Evolutionary conservation across 2,113 vertebrate species (phyloP).

Genomic region (Pelecanoides urinatrix): DNA sequence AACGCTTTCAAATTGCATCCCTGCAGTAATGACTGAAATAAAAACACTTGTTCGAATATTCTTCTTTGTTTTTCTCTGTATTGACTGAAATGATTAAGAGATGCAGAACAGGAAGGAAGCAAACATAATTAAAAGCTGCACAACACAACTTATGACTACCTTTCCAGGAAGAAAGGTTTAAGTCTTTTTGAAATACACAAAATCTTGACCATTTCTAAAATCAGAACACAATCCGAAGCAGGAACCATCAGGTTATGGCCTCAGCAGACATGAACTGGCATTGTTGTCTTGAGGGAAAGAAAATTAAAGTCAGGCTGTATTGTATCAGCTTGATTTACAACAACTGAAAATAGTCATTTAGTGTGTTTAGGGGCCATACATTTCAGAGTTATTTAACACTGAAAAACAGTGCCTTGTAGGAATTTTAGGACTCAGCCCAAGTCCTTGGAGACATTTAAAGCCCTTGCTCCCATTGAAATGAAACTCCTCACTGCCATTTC

Average conservation of each 20-base stretch:
- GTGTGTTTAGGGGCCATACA: background rate
- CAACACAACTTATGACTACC: background rate
- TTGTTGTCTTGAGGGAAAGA: background rate
- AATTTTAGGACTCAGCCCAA: background rate
- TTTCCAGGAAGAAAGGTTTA: background rate
- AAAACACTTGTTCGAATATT: background rate
- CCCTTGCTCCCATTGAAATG: background rate
- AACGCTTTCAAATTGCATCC: background rate
- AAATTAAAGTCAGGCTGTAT: background rate
- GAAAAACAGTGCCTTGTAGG: background rate
- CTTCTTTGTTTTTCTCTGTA: background rate
- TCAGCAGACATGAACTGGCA: background rate
- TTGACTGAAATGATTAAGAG: background rate
- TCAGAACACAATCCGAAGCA: background rate
- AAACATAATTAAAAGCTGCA: background rate
- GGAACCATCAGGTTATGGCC: background rate
- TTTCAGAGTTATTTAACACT: background rate
- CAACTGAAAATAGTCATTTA: background rate
- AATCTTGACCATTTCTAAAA: background rate
- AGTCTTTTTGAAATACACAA: background rate
- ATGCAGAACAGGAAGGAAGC: background rate
- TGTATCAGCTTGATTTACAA: background rate
- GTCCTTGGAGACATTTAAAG: background rate
- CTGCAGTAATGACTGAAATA: background rate
- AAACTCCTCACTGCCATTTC: background rate